These are phyloP conservation scores for Acomys russatus DNA, from an alignment of 2,797 vertebrate species.

Conservation along the genomic window DNA sequence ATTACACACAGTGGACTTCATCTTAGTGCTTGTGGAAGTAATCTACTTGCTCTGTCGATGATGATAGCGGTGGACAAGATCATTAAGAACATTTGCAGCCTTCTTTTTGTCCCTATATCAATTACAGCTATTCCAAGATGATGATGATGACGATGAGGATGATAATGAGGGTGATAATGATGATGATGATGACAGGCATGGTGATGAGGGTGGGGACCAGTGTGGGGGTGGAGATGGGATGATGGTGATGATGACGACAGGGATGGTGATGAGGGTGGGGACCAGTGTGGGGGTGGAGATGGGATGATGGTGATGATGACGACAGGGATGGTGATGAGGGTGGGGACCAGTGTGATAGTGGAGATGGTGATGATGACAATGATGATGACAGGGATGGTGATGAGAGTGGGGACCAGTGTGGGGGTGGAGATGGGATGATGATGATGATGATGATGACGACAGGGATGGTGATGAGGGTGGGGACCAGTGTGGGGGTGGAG, in stretches of 20 bases:
- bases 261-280: background rate
- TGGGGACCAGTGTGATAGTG: no score
- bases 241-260: background rate
- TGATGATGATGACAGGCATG: background rate
- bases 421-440: background rate
- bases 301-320: background rate
- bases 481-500: no score
- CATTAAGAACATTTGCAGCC: background rate
- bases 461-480: background rate
- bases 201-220: accelerated
- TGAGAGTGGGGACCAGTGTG: background rate
- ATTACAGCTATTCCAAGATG: background rate
- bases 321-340: accelerated
- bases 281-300: background rate
- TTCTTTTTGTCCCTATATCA: background rate
- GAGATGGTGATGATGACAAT: background rate
- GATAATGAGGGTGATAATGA: background rate
- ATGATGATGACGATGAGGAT: background rate
- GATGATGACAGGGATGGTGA: background rate
- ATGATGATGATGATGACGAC: no score
- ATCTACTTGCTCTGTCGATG: background rate
- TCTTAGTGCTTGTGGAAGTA: background rate
- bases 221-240: accelerated
- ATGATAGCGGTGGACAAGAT: background rate
- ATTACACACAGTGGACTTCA: background rate